These are phyloP conservation scores for Platysteira castanea DNA, from an alignment of 2,113 vertebrate species.

Conservation along the genomic window DNA sequence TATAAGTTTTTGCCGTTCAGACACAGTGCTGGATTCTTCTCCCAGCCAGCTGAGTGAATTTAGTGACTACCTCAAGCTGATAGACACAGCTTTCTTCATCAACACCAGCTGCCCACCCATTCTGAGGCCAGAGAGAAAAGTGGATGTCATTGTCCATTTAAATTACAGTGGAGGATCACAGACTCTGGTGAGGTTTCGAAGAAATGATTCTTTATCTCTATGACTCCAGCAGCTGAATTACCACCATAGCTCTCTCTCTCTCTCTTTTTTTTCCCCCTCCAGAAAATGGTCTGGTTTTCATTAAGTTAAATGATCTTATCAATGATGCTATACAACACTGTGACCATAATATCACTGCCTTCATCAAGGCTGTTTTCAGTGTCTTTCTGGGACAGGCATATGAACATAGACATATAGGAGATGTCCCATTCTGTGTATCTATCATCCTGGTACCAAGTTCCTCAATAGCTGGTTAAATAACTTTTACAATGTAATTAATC, in stretches of 20 bases:
- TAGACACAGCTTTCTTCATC: conserved; percentile 77
- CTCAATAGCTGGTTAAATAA: neutral
- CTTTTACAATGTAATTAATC: neutral
- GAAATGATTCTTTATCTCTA: neutral
- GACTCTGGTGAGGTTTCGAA: conserved; percentile 59
- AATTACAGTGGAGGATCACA: conserved; percentile 74
- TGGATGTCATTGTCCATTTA: conserved; percentile 78
- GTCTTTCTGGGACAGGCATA: neutral
- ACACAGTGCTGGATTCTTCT: conserved; percentile 70
- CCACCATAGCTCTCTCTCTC: no score
- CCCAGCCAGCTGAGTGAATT: conserved; percentile 68
- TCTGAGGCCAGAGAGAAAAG: conserved; percentile 71
- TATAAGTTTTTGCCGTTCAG: conserved; percentile 43
- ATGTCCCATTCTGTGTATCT: neutral
- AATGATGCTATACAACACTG: neutral
- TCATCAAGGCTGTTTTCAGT: neutral
- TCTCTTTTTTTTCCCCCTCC: fast-evolving
- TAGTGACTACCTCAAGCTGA: conserved; percentile 65
- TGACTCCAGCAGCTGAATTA: neutral
- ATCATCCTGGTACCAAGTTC: neutral
- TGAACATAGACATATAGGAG: neutral
- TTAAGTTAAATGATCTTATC: neutral
- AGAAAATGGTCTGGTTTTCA: neutral
- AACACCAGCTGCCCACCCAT: conserved; percentile 78
- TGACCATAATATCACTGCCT: neutral